Base-by-base conservation (phyloP, 1,140 invertebrate species). In the Penaeus vannamei region DNA sequence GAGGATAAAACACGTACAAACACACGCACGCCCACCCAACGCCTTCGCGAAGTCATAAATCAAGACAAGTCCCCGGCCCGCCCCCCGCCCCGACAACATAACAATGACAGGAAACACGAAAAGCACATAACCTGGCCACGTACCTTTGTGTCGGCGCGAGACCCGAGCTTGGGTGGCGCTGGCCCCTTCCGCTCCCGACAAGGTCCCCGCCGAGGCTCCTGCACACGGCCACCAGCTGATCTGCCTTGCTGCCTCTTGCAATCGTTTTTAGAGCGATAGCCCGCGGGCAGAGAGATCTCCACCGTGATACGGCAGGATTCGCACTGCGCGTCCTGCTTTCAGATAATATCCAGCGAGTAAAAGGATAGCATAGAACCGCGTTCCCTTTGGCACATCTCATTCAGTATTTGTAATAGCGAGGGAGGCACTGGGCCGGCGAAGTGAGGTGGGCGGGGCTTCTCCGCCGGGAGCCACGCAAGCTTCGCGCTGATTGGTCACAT, bases 371-470 rank as follows among this genome's bases (percentile, higher is more conserved):
- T 84, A 72, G 87, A 64, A 66, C 66, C 66, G 81, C 84, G 87
- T 89, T 89, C 87, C 84, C 87, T 88, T 88, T 89, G 87, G 87
- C 87, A 88, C 82, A 84, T 89, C 87, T 89, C 87, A 89, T 89
- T 89, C 87, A 84, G 87, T 89, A 89, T 89, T 89, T 89, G 87
- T 89, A 89, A 84, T 72, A 84, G 72, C 46, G 29, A 79, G 59
- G 66, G 87, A 83, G 87, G 87, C 82, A 79, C 86, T 62, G 66
- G 80, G 81, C 81, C 60, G 87, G 59, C 82, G 66, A 72, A n/a
- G 46, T 26, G 14, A 20, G 26, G 76, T 19, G 53, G 85, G 85
- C 53, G 87, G 87, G 59, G 87, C 87, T 26, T 53, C n/a, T 77
- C 81, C 3, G 17, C 1, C 81, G 29, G 29, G 59, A 60, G 53